Base-by-base conservation (phyloP, 92 coral and sea anemone genomes). In the Scolanthus callimorphus region DNA sequence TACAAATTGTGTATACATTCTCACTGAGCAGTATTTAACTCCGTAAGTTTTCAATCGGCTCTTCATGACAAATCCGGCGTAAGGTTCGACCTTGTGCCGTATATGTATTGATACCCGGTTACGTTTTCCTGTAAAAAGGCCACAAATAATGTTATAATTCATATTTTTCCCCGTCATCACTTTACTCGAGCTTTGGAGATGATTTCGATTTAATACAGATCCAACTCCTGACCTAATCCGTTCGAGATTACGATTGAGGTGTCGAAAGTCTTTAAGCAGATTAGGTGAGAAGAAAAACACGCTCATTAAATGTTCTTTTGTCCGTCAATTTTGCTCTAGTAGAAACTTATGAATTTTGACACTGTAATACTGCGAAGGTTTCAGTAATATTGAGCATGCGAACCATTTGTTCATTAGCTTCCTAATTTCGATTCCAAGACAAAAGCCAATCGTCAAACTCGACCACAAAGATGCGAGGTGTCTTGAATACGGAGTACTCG, bases 231-330 rank as follows among this genome's bases (percentile, higher is more conserved):
- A 34, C 41, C n/a, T 34, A 34, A 34, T 62, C 53, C 39, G 24
- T 39, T 20, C n/a, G 6, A 22, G 41, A 4, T 49, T 26, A 1
- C 17, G 49, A 58, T 37, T 2, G 39, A 39, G 65, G 69, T 49
- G 69, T 27, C 45, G 69, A 63, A 22, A 44, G 41, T 37, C 38
- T 46, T 47, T 49, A 49, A 63, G 46, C 69, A 27, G 59, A 63
- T 63, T 63, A 46, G 49, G 11, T 21, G 22, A 21, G 17, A 34
- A 6, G 6, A 34, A n/a, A 24, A 27, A 28, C 29, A 27, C 47
- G 51, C 17, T 31, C 65, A 21, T 59, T 57, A 34, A 59, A 30
- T 63, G 47, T 29, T 29, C 57, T 49, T 44, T 63, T 63, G 69
- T 63, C 47, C 17, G 39, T 8, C 24, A 26, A 39, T 11, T 45